These are phyloP conservation scores for Orestias chungarensis DNA, from an alignment of 2,797 vertebrate species.

Conservation along the genomic window DNA sequence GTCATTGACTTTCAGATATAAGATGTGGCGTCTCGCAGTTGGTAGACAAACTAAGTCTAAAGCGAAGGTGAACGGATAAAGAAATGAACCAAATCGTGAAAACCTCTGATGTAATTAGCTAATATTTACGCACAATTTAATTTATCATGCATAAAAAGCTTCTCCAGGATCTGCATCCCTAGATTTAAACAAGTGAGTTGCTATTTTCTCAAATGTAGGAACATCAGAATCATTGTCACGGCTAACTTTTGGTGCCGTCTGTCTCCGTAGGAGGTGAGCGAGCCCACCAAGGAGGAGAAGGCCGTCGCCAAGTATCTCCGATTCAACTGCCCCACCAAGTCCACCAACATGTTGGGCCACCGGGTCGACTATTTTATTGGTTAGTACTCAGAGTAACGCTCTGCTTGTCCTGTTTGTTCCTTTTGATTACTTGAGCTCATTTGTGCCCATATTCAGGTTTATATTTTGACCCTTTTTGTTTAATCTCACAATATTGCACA, in stretches of 20 bases:
- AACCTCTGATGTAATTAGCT: neutral
- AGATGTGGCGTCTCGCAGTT: no score
- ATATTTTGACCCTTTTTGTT: no score
- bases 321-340: slow-evolving; percentile 98
- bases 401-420: no score
- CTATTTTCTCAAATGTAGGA: neutral
- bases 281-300: slow-evolving; percentile 98
- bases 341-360: slow-evolving; percentile 99
- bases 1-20: no score
- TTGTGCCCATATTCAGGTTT: no score
- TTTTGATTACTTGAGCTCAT: no score
- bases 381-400: slow-evolving; percentile 65
- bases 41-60: no score
- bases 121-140: neutral
- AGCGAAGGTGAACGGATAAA: no score
- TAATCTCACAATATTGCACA: no score
- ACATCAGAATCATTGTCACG: neutral
- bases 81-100: no score
- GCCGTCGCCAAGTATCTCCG: slow-evolving; percentile 96
- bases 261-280: slow-evolving; percentile 89
- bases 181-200: neutral
- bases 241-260: slow-evolving; percentile 32
- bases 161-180: neutral
- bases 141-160: neutral
- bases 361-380: slow-evolving; percentile 97